phyloP scores from a whole-genome alignment of 2,797 vertebrate species.

The Myoxocephalus aenaeus region DNA sequence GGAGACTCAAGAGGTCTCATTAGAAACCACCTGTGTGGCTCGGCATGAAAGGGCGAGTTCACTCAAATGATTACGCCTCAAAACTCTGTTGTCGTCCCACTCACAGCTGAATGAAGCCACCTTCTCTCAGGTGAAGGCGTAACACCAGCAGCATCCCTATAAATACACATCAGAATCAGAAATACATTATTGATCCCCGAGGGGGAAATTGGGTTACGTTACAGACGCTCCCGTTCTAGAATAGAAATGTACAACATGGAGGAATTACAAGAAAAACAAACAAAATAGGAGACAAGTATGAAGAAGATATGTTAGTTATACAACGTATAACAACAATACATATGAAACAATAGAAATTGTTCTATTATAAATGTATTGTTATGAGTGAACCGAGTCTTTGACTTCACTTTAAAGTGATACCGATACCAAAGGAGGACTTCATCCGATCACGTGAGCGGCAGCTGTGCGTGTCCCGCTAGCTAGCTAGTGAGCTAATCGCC shows the following conservation, averaged over 20 bases:
- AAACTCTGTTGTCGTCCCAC: no score
- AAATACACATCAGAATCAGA: neutral
- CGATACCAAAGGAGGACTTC: no score
- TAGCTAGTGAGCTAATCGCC: no score
- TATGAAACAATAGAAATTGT: no score
- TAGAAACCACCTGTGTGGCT: conserved; percentile 1
- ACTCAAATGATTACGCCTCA: neutral
- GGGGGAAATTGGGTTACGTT: neutral
- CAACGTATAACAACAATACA: no score
- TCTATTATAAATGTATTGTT: no score
- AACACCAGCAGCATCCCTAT: neutral
- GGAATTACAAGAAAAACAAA: neutral
- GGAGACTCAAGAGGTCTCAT: conserved; percentile 27
- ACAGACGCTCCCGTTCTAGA: neutral
- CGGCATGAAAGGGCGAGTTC: conserved; percentile 22
- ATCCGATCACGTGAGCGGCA: no score
- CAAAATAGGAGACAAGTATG: no score
- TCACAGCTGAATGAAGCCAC: neutral
- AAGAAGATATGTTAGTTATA: no score
- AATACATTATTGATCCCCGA: neutral
- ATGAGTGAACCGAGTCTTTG: no score
- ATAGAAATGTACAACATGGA: neutral
- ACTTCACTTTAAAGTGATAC: no score
- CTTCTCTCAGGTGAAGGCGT: neutral
- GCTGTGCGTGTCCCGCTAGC: no score